Evolutionary conservation across 1,140 invertebrate genomes (phyloP).

Genomic region (Subanguina moxae): DNA sequence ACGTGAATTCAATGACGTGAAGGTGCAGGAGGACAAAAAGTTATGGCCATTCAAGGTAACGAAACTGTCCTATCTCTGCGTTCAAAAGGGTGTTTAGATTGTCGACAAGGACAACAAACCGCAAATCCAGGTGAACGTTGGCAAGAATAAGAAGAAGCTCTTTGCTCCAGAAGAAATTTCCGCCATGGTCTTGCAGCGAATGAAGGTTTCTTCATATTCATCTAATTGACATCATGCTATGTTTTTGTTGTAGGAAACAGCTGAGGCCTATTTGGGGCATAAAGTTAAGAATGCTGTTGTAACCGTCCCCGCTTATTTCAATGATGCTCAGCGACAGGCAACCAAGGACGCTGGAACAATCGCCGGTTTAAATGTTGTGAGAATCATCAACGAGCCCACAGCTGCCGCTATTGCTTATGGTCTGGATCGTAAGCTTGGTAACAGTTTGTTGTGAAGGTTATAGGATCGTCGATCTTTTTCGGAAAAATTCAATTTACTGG

Average conservation of each 20-base stretch:
- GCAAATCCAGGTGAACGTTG: slow-evolving; percentile 53
- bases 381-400: slow-evolving; percentile 76
- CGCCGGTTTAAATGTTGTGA: slow-evolving; percentile 64
- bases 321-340: slow-evolving; percentile 71
- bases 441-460: slow-evolving; percentile 74
- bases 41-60: slow-evolving; percentile 83
- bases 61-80: neutral
- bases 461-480: no score
- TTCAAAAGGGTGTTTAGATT: slow-evolving; percentile 36
- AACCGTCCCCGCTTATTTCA: slow-evolving; percentile 65
- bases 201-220: slow-evolving; percentile 7
- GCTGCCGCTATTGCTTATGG: slow-evolving; percentile 80
- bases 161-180: slow-evolving; percentile 36
- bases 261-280: slow-evolving; percentile 34
- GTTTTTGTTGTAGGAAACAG: neutral
- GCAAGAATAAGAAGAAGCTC: slow-evolving; percentile 41
- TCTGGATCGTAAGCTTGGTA: slow-evolving; percentile 78
- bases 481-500: no score
- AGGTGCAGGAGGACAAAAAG: slow-evolving; percentile 89
- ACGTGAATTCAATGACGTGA: slow-evolving; percentile 83
- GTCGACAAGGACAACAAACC: slow-evolving; percentile 58
- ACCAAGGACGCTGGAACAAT: slow-evolving; percentile 75
- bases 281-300: slow-evolving; percentile 64
- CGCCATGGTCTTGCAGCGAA: neutral
- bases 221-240: no score